phyloP scores from a whole-genome alignment of 2,797 vertebrate species.

The Microhierax caerulescens region DNA sequence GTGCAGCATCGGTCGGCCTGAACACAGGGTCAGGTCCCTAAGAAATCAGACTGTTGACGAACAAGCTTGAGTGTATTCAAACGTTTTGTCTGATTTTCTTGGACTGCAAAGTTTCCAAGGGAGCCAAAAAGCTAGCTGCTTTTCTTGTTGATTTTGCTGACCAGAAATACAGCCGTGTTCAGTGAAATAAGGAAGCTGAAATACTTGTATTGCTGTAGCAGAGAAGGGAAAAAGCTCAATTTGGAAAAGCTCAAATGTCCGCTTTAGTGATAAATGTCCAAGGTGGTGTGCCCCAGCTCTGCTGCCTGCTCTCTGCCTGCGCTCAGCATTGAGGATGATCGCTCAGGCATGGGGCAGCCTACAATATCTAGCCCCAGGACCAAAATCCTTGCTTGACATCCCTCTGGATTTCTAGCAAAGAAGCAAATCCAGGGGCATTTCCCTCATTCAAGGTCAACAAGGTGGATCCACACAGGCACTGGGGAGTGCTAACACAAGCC shows the following conservation, averaged over 20 bases:
- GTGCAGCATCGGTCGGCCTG: background rate
- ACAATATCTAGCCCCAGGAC: background rate
- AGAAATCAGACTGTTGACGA: constrained; percentile 54
- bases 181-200: background rate
- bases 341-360: rapidly evolving
- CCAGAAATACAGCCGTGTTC: background rate
- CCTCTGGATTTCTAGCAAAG: background rate
- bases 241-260: background rate
- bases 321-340: background rate
- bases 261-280: background rate
- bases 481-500: background rate
- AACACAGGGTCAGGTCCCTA: constrained; percentile 37
- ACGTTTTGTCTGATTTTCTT: constrained; percentile 63
- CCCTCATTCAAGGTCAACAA: background rate
- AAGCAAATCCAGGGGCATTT: background rate
- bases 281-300: background rate
- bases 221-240: background rate
- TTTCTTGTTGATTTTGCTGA: constrained; percentile 47
- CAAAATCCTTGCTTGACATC: background rate
- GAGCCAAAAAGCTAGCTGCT: constrained; percentile 46
- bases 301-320: background rate
- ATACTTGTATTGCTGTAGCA: background rate
- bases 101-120: constrained; percentile 34
- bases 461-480: background rate
- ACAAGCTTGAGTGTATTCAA: constrained; percentile 1